Evolutionary conservation across 2,113 vertebrate genomes (phyloP), one percentile per base, ranked within the genome.

Genomic region (Corythornis vintsioides): DNA sequence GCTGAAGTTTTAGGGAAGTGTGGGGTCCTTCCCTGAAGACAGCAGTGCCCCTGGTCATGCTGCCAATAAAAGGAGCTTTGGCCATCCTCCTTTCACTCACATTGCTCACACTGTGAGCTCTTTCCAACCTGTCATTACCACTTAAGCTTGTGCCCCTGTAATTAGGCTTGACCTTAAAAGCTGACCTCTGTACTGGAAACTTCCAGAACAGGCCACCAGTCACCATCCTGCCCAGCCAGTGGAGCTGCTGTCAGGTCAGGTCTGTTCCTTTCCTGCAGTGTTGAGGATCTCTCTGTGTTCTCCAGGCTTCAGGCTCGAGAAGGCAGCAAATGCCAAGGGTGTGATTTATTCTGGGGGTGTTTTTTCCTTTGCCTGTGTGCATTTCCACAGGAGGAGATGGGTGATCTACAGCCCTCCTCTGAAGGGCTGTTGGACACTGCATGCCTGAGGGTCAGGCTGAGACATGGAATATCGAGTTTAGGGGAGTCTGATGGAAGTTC

Each of bases 41-140:
- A 48, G 0, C 0, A 3, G 8, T 61, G 42, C 81, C 50, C 6
- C 0, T 13, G 61, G 33, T 47, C 5, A 1, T 6, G 11, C 74
- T 81, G 77, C 42, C 2, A 4, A 25, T 10, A 4, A 45, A 2
- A 38, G 59, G 43, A 28, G 3, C 43, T 38, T 50, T 3, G 2
- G 4, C 50, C 45, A 38, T 52, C 1, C 55, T 65, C 50, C 38
- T 57, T 29, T 42, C 4, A 2, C n/a, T 76, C 67, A 35, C 63
- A 5, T 3, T 90, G 69, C 72, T 88, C 56, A 10, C 31, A 28
- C 45, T 43, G 25, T 4, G 33, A 48, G 53, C 20, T 15, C 86
- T 74, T 76, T 42, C 80, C 88, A 83, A 2, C 50, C 86, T 86
- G 43, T 71, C 89, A 60, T 86, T 92, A 48, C 55, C 72, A 10